These are phyloP conservation scores for Iphiclides podalirius DNA, from an alignment of 2,888 invertebrate genomes.

Conservation along the genomic window DNA sequence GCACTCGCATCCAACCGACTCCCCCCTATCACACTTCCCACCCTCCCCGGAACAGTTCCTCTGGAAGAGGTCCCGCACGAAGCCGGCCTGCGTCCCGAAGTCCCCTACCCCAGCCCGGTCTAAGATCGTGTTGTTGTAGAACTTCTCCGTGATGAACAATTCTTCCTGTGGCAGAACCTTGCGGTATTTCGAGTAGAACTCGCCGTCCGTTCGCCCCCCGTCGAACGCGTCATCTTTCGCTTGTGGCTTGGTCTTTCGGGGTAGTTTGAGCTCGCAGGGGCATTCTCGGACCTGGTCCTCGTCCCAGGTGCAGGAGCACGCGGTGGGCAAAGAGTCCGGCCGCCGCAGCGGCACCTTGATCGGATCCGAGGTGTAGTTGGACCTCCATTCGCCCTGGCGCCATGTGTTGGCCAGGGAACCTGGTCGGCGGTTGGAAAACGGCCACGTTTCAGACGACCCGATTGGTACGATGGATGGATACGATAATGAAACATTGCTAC, in stretches of 20 bases:
- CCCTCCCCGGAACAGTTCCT: slow-evolving; percentile 24
- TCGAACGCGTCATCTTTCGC: slow-evolving; percentile 28
- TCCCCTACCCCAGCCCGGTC: slow-evolving; percentile 48
- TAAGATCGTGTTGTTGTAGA: slow-evolving; percentile 55
- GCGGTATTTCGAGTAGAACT: slow-evolving; percentile 38
- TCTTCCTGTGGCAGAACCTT: slow-evolving; percentile 53
- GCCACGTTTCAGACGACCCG: no score
- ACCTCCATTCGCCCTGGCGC: slow-evolving; percentile 87
- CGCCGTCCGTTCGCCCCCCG: no score
- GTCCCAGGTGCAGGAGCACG: slow-evolving; percentile 41
- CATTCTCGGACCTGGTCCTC: slow-evolving; percentile 22
- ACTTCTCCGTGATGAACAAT: slow-evolving; percentile 56
- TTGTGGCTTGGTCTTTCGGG: neutral
- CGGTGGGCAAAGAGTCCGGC: slow-evolving; percentile 35
- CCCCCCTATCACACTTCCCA: slow-evolving; percentile 25
- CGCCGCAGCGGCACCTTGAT: slow-evolving; percentile 50
- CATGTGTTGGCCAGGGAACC: slow-evolving; percentile 90
- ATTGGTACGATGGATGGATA: no score
- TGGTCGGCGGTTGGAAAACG: slow-evolving; percentile 29
- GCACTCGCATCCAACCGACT: slow-evolving; percentile 39
- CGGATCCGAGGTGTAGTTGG: slow-evolving; percentile 57
- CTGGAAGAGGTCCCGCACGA: slow-evolving; percentile 61
- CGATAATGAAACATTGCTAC: no score
- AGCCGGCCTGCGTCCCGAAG: slow-evolving; percentile 61
- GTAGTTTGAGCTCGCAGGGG: slow-evolving; percentile 3